phyloP scores from a whole-genome alignment of 2,888 invertebrate genomes.

The Taenaris catops region DNA sequence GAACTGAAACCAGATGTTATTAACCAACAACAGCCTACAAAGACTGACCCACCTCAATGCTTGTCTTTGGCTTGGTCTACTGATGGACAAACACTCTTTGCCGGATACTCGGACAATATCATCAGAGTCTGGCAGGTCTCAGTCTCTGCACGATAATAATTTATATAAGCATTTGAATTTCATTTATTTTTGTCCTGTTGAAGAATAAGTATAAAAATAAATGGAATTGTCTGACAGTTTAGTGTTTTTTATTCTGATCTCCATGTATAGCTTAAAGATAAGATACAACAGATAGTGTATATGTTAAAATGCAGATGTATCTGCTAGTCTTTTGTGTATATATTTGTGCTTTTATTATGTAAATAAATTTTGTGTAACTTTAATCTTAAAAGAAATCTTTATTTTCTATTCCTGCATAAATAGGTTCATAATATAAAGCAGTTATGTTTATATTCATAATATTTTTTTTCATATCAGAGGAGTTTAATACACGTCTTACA shows the following conservation, averaged over 20 bases:
- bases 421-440: too few relatives aligned
- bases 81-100: conserved; percentile 99
- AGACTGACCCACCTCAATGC: conserved; percentile 97
- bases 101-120: conserved; percentile 98
- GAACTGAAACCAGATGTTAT: conserved; percentile 98
- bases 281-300: too few relatives aligned
- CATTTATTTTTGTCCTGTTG: conserved; percentile 72
- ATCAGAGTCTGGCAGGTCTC: conserved; percentile 99
- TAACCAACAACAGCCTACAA: conserved; percentile 83
- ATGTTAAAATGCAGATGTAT: conserved; percentile 17
- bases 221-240: conserved; percentile 55
- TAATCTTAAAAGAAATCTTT: conserved; percentile 19
- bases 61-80: conserved; percentile 99
- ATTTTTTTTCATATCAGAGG: too few relatives aligned
- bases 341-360: conserved; percentile 41
- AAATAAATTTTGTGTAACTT: conserved; percentile 43
- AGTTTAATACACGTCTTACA: too few relatives aligned
- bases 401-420: conserved; percentile 18
- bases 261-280: conserved; percentile 36
- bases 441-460: too few relatives aligned
- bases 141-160: conserved; percentile 88
- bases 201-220: conserved; percentile 65
- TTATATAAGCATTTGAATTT: conserved; percentile 42
- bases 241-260: conserved; percentile 67
- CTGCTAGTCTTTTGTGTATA: conserved; percentile 27